A percentile compares a stretch with the other conserved stretches of the same genome.
Conservation (phyloP, 2,113 vertebrate species). For the cattle (Bos taurus) region DNA sequence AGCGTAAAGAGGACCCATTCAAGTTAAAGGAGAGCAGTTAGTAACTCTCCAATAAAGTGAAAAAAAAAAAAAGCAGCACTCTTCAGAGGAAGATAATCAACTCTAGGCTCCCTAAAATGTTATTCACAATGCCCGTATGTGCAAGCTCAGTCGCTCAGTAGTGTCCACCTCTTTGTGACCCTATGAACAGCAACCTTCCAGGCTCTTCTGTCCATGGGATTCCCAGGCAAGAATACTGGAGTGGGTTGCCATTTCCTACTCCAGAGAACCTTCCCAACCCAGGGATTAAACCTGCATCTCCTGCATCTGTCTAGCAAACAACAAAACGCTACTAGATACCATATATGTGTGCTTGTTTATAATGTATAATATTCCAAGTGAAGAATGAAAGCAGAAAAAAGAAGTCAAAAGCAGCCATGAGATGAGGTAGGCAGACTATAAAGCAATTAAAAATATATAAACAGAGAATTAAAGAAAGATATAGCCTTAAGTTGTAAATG, state of each 20-base stretch:
- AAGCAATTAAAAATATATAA: neutral
- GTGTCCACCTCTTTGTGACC: neutral
- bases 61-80: neutral
- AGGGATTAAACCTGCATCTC: neutral
- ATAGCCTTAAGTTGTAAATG: neutral
- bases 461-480: neutral
- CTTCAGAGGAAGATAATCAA: neutral
- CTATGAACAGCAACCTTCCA: neutral
- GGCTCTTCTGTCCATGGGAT: neutral
- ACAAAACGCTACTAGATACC: too few species aligned
- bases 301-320: neutral
- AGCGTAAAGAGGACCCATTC: neutral
- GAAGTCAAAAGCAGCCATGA: neutral
- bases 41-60: neutral
- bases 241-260: neutral
- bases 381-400: neutral
- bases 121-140: too few species aligned
- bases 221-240: neutral
- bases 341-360: neutral
- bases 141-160: neutral
- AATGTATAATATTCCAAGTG: neutral
- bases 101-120: too few species aligned
- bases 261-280: neutral
- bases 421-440: neutral
- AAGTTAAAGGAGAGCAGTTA: neutral